These are phyloP conservation scores for Psophia crepitans DNA, from an alignment of 2,113 vertebrate genomes.

Conservation along the genomic window DNA sequence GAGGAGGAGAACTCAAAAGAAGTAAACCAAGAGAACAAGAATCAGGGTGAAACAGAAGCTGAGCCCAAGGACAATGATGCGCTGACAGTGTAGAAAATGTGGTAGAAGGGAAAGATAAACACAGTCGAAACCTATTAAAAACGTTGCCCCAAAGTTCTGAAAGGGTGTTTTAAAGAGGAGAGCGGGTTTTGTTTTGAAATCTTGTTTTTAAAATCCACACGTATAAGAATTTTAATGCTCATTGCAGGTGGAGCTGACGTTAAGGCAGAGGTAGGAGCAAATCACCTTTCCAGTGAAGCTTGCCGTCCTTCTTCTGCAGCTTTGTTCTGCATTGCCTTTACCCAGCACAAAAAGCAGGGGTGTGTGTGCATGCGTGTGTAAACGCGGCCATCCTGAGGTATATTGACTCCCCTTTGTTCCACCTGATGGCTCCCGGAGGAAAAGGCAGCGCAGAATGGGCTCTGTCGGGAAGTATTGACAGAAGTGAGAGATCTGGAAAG, in stretches of 20 bases:
- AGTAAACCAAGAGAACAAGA: slow-evolving; percentile 23
- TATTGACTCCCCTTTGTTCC: not conserved
- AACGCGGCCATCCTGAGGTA: not conserved
- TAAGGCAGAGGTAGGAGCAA: not conserved
- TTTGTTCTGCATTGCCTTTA: not conserved
- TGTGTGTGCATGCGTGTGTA: not conserved
- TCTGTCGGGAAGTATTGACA: not conserved
- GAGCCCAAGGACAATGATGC: slow-evolving; percentile 18
- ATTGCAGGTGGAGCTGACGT: not conserved
- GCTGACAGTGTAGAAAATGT: not conserved
- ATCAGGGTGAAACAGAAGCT: not conserved
- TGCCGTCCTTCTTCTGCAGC: not conserved
- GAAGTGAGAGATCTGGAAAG: not conserved
- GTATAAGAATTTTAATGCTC: not conserved
- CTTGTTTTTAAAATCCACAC: not conserved
- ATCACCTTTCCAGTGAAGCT: not conserved
- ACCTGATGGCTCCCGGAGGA: not conserved
- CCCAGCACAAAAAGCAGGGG: not conserved
- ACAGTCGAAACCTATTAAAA: not conserved
- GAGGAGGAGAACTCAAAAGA: slow-evolving; percentile 6
- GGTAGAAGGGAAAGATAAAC: not conserved
- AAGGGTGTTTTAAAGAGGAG: not conserved
- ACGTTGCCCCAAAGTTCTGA: not conserved
- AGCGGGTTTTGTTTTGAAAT: slow-evolving; percentile 13
- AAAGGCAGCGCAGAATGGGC: not conserved